Percentiles rank a stretch among this genome's conserved stretches.
Evolutionary conservation across 2,797 vertebrate genomes (phyloP).

Genomic region (Paramormyrops hopkinsi): DNA sequence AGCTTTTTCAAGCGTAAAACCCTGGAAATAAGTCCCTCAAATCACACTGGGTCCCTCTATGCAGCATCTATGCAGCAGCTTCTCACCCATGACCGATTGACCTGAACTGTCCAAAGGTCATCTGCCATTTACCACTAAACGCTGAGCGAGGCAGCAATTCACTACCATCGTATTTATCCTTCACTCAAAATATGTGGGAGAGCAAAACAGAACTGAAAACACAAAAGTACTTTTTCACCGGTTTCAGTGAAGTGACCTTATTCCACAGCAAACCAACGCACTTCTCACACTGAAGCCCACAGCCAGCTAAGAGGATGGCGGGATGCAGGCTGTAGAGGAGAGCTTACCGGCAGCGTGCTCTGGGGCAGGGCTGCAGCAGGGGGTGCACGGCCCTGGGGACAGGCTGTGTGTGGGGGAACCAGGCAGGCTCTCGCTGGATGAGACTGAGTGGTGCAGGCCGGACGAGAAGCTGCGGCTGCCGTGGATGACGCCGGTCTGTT

Average conservation of each 20-base stretch:
- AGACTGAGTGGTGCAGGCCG: constrained; percentile 87
- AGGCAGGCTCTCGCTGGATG: constrained; percentile 89
- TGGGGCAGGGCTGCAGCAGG: constrained; percentile 80
- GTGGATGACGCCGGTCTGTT: constrained; percentile 81
- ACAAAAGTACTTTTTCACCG: neutral
- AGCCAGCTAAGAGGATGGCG: neutral
- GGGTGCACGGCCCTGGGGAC: constrained; percentile 78
- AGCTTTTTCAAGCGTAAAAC: neutral
- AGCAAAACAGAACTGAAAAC: neutral
- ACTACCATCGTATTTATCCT: neutral
- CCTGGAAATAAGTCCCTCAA: neutral
- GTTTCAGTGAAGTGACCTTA: neutral
- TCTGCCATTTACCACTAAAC: neutral
- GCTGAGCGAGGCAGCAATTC: neutral
- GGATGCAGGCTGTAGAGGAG: neutral
- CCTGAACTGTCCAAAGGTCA: neutral
- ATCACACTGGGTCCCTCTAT: neutral
- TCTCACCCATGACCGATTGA: neutral
- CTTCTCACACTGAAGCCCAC: neutral
- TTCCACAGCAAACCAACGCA: neutral
- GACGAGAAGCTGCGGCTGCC: constrained; percentile 92
- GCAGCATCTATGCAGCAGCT: neutral
- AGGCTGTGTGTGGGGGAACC: constrained; percentile 93
- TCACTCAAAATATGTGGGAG: neutral
- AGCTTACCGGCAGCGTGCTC: constrained; percentile 67